Evolutionary conservation across 2,113 vertebrate genomes (phyloP), one percentile per base, ranked within the genome.

Genomic region (Osmerus eperlanus): DNA sequence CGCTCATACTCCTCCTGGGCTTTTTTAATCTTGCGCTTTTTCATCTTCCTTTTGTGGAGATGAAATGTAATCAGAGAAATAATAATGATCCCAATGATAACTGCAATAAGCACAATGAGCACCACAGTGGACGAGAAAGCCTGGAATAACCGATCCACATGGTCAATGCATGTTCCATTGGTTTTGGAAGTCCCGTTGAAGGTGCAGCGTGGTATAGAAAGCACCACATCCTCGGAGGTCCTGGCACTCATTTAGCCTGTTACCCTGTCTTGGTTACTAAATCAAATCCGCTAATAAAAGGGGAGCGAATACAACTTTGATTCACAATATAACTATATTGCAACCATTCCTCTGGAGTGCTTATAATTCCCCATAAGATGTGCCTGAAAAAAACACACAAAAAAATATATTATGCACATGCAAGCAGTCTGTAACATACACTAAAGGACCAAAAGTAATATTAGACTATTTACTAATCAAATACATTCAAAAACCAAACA

Each of bases 1-100:
- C 94, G 87, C 67, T 96, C 95, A 0, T 95, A 96, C 21, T 96
- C 95, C 89, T 95, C 94, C 87, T 96, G 94, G 70, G 95, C 95
- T 85, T 89, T 92, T 85, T 94, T 93, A 81, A 96, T 94, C 89
- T 96, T 96, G 83, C 94, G 90, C 81, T 94, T 95, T 84, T 95
- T 96, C 94, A 96, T 95, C 87, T 92, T 95, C 21, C 93, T 91
- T 86, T 95, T 96, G 88, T 95, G 95, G 81, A 95, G 74, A 74
- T 95, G 94, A 80, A 95, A 96, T 81, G 95, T 96, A 73, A 89
- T 91, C 65, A 96, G 91, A 25, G 95, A 96, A 58, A 96, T 90
- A 55, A 94, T 86, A 73, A 96, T 87, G 77, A 95, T 87, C 80
- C 94, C 93, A 86, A 93, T 90, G 82, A 96, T 95, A 72, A 96